A percentile compares a stretch with the other conserved stretches of the same genome.
These are phyloP conservation scores for Drosophila bifasciata DNA, from an alignment of 1,140 invertebrate species.

Conservation along the genomic window DNA sequence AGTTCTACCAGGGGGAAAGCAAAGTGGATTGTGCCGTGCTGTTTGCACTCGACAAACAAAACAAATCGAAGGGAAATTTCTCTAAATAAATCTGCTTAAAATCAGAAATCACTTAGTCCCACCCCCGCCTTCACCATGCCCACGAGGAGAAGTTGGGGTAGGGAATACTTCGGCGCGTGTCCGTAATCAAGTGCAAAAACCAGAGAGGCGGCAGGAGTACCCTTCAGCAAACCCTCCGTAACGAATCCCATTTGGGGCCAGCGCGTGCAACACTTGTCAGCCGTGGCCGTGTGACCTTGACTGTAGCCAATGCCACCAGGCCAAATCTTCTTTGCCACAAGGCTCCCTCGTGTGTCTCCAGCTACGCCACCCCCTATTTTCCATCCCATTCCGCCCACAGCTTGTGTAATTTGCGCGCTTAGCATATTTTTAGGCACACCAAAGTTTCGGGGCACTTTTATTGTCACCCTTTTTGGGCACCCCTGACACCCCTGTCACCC, in stretches of 20 bases:
- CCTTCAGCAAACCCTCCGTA: too few relatives aligned
- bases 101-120: constrained; percentile 63
- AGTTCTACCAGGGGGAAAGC: not conserved
- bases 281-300: constrained; percentile 65
- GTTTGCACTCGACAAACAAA: constrained; percentile 43
- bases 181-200: constrained; percentile 67
- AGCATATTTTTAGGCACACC: constrained; percentile 64
- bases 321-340: constrained; percentile 18
- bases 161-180: constrained; percentile 51
- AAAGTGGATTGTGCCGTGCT: constrained; percentile 10
- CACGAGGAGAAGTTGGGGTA: not conserved
- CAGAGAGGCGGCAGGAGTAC: constrained; percentile 5
- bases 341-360: constrained; percentile 13
- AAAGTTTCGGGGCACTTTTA: constrained; percentile 47
- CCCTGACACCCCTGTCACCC: not conserved
- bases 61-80: constrained; percentile 56
- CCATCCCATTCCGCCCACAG: not conserved
- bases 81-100: constrained; percentile 68
- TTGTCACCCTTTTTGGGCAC: constrained; percentile 34
- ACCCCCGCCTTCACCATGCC: constrained; percentile 15
- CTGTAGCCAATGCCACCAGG: constrained; percentile 56
- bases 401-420: constrained; percentile 61
- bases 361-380: not conserved
- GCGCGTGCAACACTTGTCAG: constrained; percentile 82
- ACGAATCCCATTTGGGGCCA: constrained; percentile 31